phyloP scores from a whole-genome alignment of 2,113 vertebrate genomes.

The Caracal caracal region DNA sequence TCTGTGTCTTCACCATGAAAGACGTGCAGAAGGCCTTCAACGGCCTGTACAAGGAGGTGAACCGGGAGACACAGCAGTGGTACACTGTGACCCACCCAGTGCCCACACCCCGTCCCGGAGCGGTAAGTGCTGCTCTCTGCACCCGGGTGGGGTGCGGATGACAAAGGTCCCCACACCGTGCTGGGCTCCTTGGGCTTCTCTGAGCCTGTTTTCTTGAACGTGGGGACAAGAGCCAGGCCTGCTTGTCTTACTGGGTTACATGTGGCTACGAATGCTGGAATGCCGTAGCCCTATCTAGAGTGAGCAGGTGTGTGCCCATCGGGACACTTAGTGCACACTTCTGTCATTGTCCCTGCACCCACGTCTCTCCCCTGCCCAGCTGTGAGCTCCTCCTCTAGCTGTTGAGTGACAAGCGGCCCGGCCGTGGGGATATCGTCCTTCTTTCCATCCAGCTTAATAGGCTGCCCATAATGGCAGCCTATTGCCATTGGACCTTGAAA shows the following conservation, averaged over 20 bases:
- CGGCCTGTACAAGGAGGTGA: conserved; percentile 95
- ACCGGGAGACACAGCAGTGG: conserved; percentile 97
- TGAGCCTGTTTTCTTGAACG: not conserved
- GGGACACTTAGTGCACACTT: fast-evolving
- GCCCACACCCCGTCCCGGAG: conserved; percentile 93
- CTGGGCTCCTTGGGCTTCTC: not conserved
- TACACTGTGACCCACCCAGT: conserved; percentile 92
- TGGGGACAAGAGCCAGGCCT: not conserved
- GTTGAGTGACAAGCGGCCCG: not conserved
- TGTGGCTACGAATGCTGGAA: fast-evolving
- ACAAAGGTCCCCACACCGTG: fast-evolving
- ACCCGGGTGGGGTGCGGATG: fast-evolving
- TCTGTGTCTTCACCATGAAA: conserved; percentile 94
- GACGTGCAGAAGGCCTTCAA: conserved; percentile 92
- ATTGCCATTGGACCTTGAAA: not conserved
- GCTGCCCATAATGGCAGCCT: not conserved
- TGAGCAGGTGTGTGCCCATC: not conserved
- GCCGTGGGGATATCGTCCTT: not conserved
- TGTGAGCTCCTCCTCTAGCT: not conserved
- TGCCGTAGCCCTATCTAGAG: not conserved
- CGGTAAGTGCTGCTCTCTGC: conserved; percentile 82
- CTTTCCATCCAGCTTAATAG: not conserved
- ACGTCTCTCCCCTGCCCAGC: fast-evolving
- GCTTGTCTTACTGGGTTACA: not conserved
- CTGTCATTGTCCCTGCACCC: fast-evolving